Base-by-base conservation (phyloP, 2,113 vertebrate genomes). In the Grus americana region DNA sequence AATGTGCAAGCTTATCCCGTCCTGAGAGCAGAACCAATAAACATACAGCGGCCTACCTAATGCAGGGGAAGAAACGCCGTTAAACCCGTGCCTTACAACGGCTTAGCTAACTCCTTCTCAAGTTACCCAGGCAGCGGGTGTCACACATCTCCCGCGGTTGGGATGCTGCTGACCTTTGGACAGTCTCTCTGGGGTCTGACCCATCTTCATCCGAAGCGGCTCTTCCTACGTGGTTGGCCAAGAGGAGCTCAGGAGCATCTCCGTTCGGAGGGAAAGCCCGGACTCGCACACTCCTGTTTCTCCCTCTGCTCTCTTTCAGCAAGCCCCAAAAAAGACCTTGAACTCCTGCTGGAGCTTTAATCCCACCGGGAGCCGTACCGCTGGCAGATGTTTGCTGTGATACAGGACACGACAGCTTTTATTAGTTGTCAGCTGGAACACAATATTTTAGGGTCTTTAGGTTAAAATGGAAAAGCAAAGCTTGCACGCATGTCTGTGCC, bases 321-420 rank as follows among this genome's bases (percentile, higher is more conserved):
- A 30, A 59, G 62, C 47, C 76, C 88, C 55, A 8, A 23, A 52
- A 80, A 74, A 81, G 78, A 49, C 40, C 81, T 15, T 86, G 67
- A 86, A 83, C 85, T 90, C 42, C 32, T 83, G 88, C 12, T n/a
- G 71, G 74, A 96, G 92, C 2, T 36, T 55, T 27, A 78, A 86
- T 83, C 90, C 96, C 42, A 7, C 55, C 22, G 93, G 94, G 95
- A 96, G 93, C 78, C 80, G 23, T 82, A 36, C 80, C 1, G 1
- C 91, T 52, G 94, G 93, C 96, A 97, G 95, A 96, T 96, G 95
- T 96, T 94, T 88, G 96, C 94, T 90, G 85, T 90, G 95, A 94
- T 92, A 90, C 88, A 66, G 83, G 90, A 95, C 96, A 96, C 4
- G 90, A 93, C 95, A 96, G 93, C 58, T 97, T 97, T 96, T 96